Evolutionary conservation across 2,888 invertebrate genomes (phyloP), one percentile per base, ranked within the genome.

Genomic region (Latheticus oryzae): DNA sequence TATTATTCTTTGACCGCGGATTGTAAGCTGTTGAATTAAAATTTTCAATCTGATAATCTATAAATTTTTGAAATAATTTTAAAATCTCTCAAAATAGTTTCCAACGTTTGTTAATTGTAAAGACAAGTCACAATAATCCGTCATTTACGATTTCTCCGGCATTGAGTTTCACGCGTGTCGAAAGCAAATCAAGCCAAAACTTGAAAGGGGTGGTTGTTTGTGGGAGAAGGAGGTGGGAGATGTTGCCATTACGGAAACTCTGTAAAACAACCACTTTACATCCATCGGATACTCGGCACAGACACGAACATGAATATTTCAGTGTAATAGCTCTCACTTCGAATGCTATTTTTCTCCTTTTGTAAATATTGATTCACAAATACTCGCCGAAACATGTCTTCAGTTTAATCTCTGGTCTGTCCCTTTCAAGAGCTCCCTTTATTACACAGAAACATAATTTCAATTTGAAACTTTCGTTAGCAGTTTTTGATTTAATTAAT

Each of bases 281-380:
- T 75, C 74, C 73, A 71, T 66, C 65, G 69, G 67, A 70, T 71
- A 70, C 66, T 62, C 65, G 58, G 62, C 64, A 66, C 63, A 71
- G 73, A 74, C 74, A 75, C 75, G 73, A 73, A 73, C 74, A 72
- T 70, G 74, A 75, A 76, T 75, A 74, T 75, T 73, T 74, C 73
- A 73, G 63, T 63, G 67, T 72, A 71, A 71, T 71, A 65, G 70
- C 68, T 66, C 64, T 67, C 65, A 66, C 64, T 66, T 65, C 63
- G 62, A 62, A 50, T 61, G 61, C 50, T 66, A 68, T 69, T 70
- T 69, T 71, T 67, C 67, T 68, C 65, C 62, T 65, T 68, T 62
- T 65, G 69, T 70, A 70, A 74, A 74, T 71, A 69, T 71, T 70
- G 70, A 70, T 68, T 68, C 66, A 57, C 64, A 67, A 65, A 70